Conservation (phyloP, 2,797 vertebrate species). For the Otolemur crassicaudatus region DNA sequence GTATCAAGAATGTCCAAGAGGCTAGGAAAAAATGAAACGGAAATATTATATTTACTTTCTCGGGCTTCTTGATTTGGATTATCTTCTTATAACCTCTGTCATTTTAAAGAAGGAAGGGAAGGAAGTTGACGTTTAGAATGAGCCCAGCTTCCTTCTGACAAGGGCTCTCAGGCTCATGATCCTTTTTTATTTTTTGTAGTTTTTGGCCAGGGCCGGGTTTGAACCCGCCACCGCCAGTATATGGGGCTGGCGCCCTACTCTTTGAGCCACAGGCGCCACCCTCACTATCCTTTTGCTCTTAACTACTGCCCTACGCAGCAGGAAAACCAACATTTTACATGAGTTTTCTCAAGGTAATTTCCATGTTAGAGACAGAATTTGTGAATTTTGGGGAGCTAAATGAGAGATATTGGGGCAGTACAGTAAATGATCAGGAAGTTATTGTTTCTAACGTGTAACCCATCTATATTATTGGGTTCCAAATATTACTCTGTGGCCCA, state of each 20-base stretch:
- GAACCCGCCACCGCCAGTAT: too few relatives aligned
- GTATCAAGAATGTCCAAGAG: conserved; percentile 60
- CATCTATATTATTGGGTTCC: fast-evolving
- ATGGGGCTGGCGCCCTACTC: too few relatives aligned
- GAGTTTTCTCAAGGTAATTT: background rate
- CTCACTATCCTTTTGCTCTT: fast-evolving
- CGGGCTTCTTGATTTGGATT: conserved; percentile 49
- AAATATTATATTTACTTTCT: conserved; percentile 66
- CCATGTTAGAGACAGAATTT: background rate
- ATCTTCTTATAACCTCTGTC: conserved; percentile 58
- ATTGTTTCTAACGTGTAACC: background rate
- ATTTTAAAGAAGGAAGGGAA: background rate
- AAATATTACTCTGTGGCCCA: background rate
- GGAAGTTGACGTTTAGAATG: conserved; percentile 14
- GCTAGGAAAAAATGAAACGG: conserved; percentile 55
- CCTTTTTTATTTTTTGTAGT: background rate
- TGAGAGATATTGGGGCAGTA: too few relatives aligned
- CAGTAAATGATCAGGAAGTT: background rate
- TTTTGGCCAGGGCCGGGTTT: too few relatives aligned
- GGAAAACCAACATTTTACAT: background rate
- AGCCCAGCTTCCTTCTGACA: background rate
- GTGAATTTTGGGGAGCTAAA: background rate
- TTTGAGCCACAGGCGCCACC: too few relatives aligned
- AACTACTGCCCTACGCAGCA: background rate
- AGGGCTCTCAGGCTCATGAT: fast-evolving